A percentile compares a stretch with the other conserved stretches of the same genome.
These are phyloP conservation scores for Drosophila carrolli DNA, from an alignment of 1,140 invertebrate species.

Conservation along the genomic window DNA sequence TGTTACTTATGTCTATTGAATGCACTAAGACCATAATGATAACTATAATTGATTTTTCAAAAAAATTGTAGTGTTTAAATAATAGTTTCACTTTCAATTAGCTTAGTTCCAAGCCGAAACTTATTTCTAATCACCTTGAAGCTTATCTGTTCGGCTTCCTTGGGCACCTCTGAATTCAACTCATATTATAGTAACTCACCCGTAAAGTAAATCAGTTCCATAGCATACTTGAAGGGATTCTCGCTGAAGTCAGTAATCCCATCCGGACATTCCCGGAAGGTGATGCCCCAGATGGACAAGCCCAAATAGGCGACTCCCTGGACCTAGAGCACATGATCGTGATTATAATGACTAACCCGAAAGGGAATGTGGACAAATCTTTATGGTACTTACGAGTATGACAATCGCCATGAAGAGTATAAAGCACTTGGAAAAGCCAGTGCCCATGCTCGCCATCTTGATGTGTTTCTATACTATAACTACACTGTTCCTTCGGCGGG, in stretches of 20 bases:
- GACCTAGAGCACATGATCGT: constrained; percentile 21
- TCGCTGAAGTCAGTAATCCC: constrained; percentile 33
- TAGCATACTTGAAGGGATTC: constrained; percentile 68
- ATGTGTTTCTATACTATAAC: constrained; percentile 4
- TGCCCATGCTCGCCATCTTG: constrained; percentile 65
- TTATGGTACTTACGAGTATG: constrained; percentile 68
- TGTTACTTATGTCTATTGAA: no score
- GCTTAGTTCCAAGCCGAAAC: neutral
- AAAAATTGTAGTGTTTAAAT: no score
- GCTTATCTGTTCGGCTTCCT: neutral
- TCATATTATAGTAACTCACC: constrained; percentile 36
- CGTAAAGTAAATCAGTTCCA: constrained; percentile 70
- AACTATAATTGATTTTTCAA: no score
- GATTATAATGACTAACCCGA: neutral
- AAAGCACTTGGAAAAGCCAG: constrained; percentile 79
- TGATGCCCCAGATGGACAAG: constrained; percentile 72
- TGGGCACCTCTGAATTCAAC: no score
- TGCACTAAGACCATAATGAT: no score
- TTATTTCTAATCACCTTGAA: neutral
- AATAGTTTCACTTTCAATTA: no score
- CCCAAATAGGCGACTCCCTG: constrained; percentile 68
- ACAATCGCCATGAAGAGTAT: constrained; percentile 81
- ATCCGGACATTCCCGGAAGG: constrained; percentile 43
- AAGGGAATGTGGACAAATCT: constrained; percentile 14
- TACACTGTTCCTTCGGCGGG: neutral